Evolutionary conservation across 2,888 invertebrate species (phyloP), one percentile per base, ranked within the genome.

Genomic region (Scaptomyza reducta): DNA sequence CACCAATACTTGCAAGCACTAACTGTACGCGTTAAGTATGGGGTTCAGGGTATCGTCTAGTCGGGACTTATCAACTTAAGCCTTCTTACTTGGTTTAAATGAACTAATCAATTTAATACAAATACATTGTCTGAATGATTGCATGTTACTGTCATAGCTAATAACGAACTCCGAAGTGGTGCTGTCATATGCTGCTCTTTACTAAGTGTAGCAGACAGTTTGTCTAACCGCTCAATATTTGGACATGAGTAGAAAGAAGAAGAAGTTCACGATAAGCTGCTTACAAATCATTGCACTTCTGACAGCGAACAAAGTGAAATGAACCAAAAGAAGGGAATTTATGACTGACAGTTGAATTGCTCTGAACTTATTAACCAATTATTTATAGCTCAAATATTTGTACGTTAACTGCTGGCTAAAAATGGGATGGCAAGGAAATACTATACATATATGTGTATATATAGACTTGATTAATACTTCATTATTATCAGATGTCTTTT

Each of bases 211-310:
- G 14, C 40, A 14, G 9, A 16, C 41, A 14, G 40, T 16, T 38
- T n/a, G 14, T 14, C 38, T 14, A 38, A 38, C 27, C 11, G 13
- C 46, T 49, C n/a, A 38, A 38, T 35, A 1, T 14, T 25, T 25
- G 10, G 25, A 25, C 35, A 50, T 11, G 14, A 25, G 10, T 47
- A 33, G n/a, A 18, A 18, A 50, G 6, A 11, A 25, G 10, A 33
- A 33, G n/a, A 18, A 18, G 3, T n/a, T 18, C 1, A 10, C n/a
- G 10, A 11, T 38, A 50, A 38, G 50, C 50, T 25, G 50, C 38
- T 50, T 50, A 25, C 14, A 25, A 50, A 38, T 49, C 49, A 35
- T 25, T 50, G 11, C 25, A 49, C 49, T 10, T 35, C 5, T 22
- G 22, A 18, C 35, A 35, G 22, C 6, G 6, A 33, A 27, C 27